Evolutionary conservation across 2,888 invertebrate genomes (phyloP), one percentile per base, ranked within the genome.

Genomic region (Listrodromus nycthemerus): DNA sequence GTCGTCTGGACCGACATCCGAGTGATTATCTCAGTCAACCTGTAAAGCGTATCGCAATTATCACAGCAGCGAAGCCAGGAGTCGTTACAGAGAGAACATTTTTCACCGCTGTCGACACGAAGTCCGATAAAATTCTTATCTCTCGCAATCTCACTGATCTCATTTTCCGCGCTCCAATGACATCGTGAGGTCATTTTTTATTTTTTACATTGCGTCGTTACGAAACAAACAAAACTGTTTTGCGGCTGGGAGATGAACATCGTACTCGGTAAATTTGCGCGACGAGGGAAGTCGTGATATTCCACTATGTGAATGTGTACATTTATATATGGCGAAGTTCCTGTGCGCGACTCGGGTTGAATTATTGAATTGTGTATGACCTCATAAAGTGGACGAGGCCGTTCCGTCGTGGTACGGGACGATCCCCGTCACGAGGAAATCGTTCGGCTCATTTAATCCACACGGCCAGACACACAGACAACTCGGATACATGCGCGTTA

Each of bases 401-500:
- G 78, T 16, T 65, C 70, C 52, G 74, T 58, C 48, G 61, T 58
- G 33, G 52, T 73, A 16, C 67, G 33, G 61, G 58, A 65, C 65
- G 81, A 81, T 84, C 77, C 45, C 71, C 70, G 81, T 81, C 81
- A 70, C 84, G 84, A 75, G 78, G 77, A 84, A 84, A 75, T 81
- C 73, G 73, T 83, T 83, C 74, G 58, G 67, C 73, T 78, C 65
- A 69, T 75, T 78, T 69, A 52, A 73, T 37, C 65, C 27, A 30
- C 58, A 50, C 50, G 41, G 16, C 7, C 19, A 19, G 33, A 30
- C 33, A 70, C 76, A 30, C 70, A 19, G 7, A 4, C 21, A 7
- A 16, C n/a, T 33, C 63, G 8, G n/a, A n/a, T 50, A 75, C 48
- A 75, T 55, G 65, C 76, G 65, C 80, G 55, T 61, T 63, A 74